Conservation (phyloP, 2,113 vertebrate species). For the Rhizomys pruinosus region DNA sequence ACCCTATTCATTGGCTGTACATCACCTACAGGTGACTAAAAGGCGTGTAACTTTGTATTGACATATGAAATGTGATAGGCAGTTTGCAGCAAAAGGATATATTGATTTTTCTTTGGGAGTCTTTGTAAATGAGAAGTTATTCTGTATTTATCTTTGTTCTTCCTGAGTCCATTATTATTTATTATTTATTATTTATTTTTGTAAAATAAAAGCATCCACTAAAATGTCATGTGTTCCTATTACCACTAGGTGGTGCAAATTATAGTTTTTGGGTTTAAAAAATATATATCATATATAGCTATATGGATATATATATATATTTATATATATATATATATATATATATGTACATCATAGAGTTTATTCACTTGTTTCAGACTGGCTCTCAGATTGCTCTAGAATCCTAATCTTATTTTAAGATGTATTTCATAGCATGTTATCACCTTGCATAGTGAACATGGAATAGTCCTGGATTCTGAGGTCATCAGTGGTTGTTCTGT, state of each 20-base stretch:
- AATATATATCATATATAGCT: too few species aligned
- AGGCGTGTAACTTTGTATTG: constrained; percentile 8
- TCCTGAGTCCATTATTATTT: constrained; percentile 2
- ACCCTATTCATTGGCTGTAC: constrained; percentile 88
- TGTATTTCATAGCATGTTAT: constrained; percentile 28
- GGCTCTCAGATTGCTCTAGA: constrained; percentile 21
- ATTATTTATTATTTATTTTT: constrained; percentile 52
- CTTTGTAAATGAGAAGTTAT: constrained; percentile 43
- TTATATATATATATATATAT: too few species aligned
- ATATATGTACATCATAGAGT: neutral
- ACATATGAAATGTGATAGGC: neutral
- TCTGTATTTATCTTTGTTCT: constrained; percentile 45
- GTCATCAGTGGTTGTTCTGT: neutral
- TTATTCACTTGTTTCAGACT: constrained; percentile 8
- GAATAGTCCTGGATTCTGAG: constrained; percentile 1
- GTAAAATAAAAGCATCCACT: constrained; percentile 64
- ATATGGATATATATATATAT: too few species aligned
- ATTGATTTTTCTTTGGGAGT: constrained; percentile 15
- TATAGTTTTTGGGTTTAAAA: too few species aligned
- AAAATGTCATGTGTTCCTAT: constrained; percentile 64
- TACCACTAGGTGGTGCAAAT: constrained; percentile 75
- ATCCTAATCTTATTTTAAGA: constrained; percentile 39
- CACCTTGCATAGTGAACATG: constrained; percentile 28
- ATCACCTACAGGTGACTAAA: constrained; percentile 85
- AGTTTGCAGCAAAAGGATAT: constrained; percentile 12